Conservation (phyloP, 2,888 invertebrate genomes). For the Barypeithes pellucidus region DNA sequence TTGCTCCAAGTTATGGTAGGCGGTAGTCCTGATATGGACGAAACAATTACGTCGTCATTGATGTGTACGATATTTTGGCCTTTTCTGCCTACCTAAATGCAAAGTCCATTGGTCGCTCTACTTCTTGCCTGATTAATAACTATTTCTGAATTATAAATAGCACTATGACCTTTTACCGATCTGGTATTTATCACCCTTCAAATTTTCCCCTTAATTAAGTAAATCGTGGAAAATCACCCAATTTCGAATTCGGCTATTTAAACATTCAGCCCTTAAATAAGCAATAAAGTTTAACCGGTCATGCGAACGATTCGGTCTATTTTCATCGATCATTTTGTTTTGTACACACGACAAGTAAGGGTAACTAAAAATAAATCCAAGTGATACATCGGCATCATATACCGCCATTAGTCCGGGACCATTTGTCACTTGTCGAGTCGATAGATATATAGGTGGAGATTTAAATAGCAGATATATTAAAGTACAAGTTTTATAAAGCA, state of each 20-base stretch:
- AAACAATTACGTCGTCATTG: too few species aligned
- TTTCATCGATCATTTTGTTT: slow-evolving; percentile 27
- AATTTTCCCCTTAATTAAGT: slow-evolving; percentile 4
- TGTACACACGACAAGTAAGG: slow-evolving; percentile 29
- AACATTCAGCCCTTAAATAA: slow-evolving; percentile 29
- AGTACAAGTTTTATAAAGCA: too few species aligned
- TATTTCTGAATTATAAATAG: neutral
- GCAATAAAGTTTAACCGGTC: slow-evolving; percentile 25
- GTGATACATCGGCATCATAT: slow-evolving; percentile 4
- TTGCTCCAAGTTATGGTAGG: too few species aligned
- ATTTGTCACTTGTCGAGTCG: neutral
- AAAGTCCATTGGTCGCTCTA: too few species aligned
- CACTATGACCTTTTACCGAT: slow-evolving; percentile 8
- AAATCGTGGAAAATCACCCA: slow-evolving; percentile 1
- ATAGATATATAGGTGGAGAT: neutral
- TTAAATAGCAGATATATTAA: too few species aligned
- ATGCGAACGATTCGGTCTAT: slow-evolving; percentile 20
- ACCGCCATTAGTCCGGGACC: neutral
- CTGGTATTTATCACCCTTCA: slow-evolving; percentile 27
- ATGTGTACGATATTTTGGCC: too few species aligned
- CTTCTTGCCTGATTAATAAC: too few species aligned
- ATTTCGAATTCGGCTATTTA: slow-evolving; percentile 9
- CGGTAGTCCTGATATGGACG: too few species aligned
- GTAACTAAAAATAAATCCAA: slow-evolving; percentile 28
- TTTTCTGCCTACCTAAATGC: too few species aligned